A percentile compares a stretch with the other conserved stretches of the same genome.
Evolutionary conservation across 2,113 vertebrate species (phyloP).

Genomic region (Plectropomus leopardus): DNA sequence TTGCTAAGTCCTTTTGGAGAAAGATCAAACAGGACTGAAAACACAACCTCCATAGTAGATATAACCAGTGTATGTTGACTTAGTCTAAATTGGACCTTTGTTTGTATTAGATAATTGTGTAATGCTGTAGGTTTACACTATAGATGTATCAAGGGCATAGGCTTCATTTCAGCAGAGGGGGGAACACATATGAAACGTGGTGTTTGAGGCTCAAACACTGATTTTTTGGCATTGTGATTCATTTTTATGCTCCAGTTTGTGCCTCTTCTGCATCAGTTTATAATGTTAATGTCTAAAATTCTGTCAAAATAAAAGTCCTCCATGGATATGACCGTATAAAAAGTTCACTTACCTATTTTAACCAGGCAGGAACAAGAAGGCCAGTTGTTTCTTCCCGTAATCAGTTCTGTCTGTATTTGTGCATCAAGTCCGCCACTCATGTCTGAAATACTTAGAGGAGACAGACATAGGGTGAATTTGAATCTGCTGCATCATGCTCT

Average conservation of each 20-base stretch:
- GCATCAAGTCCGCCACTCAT: not conserved
- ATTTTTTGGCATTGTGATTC: too few relatives aligned
- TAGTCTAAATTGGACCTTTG: not conserved
- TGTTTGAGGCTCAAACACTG: too few relatives aligned
- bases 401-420: not conserved
- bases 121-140: not conserved
- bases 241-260: too few relatives aligned
- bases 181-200: too few relatives aligned
- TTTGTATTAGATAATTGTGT: not conserved
- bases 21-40: not conserved
- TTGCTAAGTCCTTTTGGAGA: not conserved
- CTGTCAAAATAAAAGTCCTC: too few relatives aligned
- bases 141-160: too few relatives aligned
- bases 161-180: too few relatives aligned
- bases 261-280: too few relatives aligned
- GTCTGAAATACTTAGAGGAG: constrained; percentile 9
- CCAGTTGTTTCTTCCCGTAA: constrained; percentile 8
- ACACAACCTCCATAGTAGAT: not conserved
- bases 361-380: constrained; percentile 3
- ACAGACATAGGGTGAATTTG: constrained; percentile 13
- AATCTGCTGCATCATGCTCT: not conserved
- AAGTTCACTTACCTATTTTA: not conserved
- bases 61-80: not conserved
- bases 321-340: too few relatives aligned
- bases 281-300: too few relatives aligned